phyloP scores from a whole-genome alignment of 2,797 vertebrate genomes.

The Mus spretus region DNA sequence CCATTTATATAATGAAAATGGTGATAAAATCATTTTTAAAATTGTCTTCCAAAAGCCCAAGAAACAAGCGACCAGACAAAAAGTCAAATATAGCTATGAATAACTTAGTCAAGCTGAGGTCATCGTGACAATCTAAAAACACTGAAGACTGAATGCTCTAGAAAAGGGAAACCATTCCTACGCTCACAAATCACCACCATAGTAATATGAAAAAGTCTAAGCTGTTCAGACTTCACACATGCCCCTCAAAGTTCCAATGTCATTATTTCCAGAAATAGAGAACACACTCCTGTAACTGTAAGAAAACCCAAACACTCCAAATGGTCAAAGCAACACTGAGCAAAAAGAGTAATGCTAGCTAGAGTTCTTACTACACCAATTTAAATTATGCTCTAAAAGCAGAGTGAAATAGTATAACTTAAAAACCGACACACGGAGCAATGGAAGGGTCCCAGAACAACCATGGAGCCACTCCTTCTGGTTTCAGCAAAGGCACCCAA shows the following conservation, averaged over 20 bases:
- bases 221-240: not conserved
- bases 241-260: not conserved
- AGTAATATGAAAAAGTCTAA: not conserved
- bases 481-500: not conserved
- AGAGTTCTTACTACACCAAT: not conserved
- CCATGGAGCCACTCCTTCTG: not conserved
- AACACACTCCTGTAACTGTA: not conserved
- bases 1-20: not conserved
- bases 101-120: not conserved
- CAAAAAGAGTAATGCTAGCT: not conserved
- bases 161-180: not conserved
- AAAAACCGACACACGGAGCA: not conserved
- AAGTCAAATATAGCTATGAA: not conserved
- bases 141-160: not conserved
- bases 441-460: not conserved
- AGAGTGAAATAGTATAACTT: not conserved
- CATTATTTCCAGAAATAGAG: not conserved
- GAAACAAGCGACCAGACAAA: not conserved
- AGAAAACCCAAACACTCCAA: not conserved
- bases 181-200: not conserved
- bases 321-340: not conserved
- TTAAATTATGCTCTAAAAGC: not conserved
- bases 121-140: not conserved
- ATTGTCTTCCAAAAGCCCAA: not conserved
- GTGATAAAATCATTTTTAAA: not conserved